These are phyloP conservation scores for Ara ararauna DNA, from an alignment of 2,797 vertebrate species.

Conservation along the genomic window DNA sequence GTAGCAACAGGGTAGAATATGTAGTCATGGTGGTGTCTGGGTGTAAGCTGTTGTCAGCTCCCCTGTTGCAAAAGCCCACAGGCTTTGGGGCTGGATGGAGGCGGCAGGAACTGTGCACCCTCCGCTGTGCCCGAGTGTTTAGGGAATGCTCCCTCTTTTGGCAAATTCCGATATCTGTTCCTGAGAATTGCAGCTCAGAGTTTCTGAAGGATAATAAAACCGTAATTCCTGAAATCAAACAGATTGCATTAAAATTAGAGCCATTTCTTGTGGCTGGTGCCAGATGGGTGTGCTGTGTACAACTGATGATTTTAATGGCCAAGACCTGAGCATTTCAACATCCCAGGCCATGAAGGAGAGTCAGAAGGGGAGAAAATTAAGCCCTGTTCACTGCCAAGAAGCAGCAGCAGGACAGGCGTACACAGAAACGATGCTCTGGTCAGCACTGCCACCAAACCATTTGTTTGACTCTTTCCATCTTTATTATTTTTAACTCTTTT, in stretches of 20 bases:
- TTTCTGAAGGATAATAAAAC: not conserved
- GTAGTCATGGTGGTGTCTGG: accelerated
- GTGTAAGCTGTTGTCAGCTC: not conserved
- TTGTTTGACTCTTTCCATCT: not conserved
- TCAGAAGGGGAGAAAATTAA: not conserved
- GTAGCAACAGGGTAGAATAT: not conserved
- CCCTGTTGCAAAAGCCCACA: not conserved
- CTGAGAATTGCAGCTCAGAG: not conserved
- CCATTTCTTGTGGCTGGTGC: not conserved
- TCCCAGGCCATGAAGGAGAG: not conserved
- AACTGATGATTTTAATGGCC: not conserved
- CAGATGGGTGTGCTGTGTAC: not conserved
- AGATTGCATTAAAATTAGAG: not conserved
- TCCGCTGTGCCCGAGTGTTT: accelerated
- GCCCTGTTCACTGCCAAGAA: not conserved
- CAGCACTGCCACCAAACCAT: not conserved
- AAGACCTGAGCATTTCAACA: not conserved
- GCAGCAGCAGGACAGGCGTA: accelerated
- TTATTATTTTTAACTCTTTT: not conserved
- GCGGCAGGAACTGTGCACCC: accelerated
- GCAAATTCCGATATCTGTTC: not conserved
- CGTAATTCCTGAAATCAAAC: not conserved
- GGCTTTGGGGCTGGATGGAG: not conserved
- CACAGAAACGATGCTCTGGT: conserved; percentile 19
- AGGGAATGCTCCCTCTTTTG: conserved; percentile 5